These are phyloP conservation scores for Eledona agricola DNA, from an alignment of 2,888 invertebrate species.

Conservation along the genomic window DNA sequence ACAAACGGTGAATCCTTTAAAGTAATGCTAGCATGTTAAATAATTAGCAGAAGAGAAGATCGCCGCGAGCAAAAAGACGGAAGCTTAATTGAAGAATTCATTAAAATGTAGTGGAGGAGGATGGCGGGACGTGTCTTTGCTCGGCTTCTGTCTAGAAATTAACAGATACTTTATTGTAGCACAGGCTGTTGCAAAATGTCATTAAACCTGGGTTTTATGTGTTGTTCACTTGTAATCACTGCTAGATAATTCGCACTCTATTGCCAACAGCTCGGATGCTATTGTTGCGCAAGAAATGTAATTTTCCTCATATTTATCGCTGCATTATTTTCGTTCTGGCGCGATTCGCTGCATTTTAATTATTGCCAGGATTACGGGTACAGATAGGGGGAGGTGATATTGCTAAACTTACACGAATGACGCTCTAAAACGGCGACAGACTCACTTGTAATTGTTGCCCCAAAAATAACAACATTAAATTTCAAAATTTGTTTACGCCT, in stretches of 20 bases:
- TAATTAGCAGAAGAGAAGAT: slow-evolving; percentile 21
- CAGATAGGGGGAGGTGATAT: slow-evolving; percentile 21
- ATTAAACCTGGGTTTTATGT: slow-evolving; percentile 56
- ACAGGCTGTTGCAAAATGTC: slow-evolving; percentile 55
- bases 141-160: slow-evolving; percentile 49
- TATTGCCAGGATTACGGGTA: slow-evolving; percentile 23
- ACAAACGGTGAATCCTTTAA: slow-evolving; percentile 5
- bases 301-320: slow-evolving; percentile 44
- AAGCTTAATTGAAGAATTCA: slow-evolving; percentile 41
- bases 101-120: slow-evolving; percentile 39
- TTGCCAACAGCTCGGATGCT: slow-evolving; percentile 42
- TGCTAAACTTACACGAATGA: slow-evolving; percentile 10
- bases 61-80: slow-evolving; percentile 19
- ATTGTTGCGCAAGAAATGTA: slow-evolving; percentile 45
- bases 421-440: not conserved
- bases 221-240: slow-evolving; percentile 56
- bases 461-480: no score
- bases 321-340: slow-evolving; percentile 42
- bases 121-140: slow-evolving; percentile 40
- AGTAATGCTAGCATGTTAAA: slow-evolving; percentile 20
- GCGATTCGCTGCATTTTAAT: slow-evolving; percentile 31
- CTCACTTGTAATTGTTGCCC: no score
- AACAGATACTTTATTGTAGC: slow-evolving; percentile 56
- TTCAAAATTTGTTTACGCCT: no score
- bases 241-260: slow-evolving; percentile 53